Conservation (phyloP, 2,113 vertebrate genomes). For the Myanophis thanlyinensis region DNA sequence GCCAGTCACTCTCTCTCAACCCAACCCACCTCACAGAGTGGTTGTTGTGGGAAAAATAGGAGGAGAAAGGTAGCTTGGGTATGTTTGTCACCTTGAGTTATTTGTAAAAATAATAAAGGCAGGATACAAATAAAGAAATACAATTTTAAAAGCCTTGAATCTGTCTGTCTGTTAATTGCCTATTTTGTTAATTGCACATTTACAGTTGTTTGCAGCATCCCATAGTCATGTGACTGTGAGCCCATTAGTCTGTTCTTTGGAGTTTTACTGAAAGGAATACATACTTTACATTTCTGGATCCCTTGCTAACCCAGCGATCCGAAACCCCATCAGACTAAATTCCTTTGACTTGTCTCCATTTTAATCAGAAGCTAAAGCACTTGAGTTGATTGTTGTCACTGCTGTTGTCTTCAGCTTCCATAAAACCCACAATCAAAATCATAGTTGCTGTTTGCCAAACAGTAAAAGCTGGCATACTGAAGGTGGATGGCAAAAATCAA, state of each 20-base stretch:
- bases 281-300: conserved; percentile 54
- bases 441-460: not conserved
- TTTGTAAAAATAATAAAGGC: not conserved
- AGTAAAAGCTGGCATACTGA: not conserved
- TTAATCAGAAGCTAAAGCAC: conserved; percentile 71
- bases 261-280: conserved; percentile 56
- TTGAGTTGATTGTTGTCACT: conserved; percentile 64
- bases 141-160: not conserved
- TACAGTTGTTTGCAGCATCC: too few relatives aligned
- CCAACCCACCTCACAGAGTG: not conserved
- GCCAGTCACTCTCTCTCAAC: not conserved
- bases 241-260: conserved; percentile 43
- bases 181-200: too few relatives aligned
- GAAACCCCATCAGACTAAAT: conserved; percentile 75
- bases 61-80: not conserved
- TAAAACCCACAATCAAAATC: not conserved
- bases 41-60: not conserved
- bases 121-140: not conserved
- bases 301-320: conserved; percentile 67
- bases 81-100: not conserved
- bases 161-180: conserved; percentile 25
- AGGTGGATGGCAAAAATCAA: not conserved
- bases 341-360: conserved; percentile 70
- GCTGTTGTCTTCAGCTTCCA: not conserved
- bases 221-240: too few relatives aligned